phyloP scores from a whole-genome alignment of 2,113 vertebrate genomes.

The Onychostruthus taczanowskii region DNA sequence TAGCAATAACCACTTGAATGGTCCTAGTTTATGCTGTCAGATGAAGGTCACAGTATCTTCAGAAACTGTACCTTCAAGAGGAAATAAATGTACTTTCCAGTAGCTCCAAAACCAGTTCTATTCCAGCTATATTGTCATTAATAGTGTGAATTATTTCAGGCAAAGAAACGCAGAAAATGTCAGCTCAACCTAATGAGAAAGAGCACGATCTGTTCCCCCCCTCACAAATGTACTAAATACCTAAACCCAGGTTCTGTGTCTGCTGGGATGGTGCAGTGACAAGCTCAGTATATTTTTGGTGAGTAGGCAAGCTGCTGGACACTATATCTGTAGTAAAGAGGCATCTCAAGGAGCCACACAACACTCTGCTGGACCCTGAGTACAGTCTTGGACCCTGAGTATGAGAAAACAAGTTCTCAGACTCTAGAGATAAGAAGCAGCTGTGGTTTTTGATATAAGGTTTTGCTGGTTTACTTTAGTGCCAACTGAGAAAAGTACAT shows the following conservation, averaged over 20 bases:
- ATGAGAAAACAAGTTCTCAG: neutral
- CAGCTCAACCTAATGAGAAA: neutral
- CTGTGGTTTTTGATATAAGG: neutral
- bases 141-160: neutral
- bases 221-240: neutral
- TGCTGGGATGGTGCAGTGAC: neutral
- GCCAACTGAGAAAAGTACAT: neutral
- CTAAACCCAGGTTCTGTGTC: neutral
- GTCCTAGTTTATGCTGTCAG: neutral
- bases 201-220: fast-evolving
- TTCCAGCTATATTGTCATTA: neutral
- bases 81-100: neutral
- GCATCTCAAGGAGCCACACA: neutral
- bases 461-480: neutral
- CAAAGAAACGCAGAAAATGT: neutral
- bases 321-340: neutral
- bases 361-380: neutral
- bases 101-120: neutral
- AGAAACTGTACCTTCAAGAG: neutral
- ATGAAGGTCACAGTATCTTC: neutral
- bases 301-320: neutral
- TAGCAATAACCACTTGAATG: neutral
- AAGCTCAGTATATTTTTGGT: neutral
- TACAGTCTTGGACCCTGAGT: neutral
- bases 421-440: neutral